phyloP scores from a whole-genome alignment of 2,888 invertebrate genomes.

The Thymelicus acteon region DNA sequence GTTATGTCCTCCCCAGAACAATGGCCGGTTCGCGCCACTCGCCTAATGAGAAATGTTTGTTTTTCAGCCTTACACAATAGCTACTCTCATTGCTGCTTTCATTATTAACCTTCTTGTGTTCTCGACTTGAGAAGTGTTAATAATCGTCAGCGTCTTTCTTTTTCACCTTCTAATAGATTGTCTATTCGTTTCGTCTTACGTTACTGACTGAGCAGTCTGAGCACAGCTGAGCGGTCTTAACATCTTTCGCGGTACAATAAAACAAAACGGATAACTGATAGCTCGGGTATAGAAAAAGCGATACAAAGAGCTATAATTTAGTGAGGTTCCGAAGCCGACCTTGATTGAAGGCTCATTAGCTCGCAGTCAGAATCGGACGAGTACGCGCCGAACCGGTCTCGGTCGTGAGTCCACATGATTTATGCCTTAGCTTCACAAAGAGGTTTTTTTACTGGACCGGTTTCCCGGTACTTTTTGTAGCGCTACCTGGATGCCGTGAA shows the following conservation, averaged over 20 bases:
- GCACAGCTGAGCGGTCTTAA: neutral
- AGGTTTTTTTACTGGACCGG: conserved; percentile 67
- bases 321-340: conserved; percentile 67
- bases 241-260: conserved; percentile 12
- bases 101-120: conserved; percentile 64
- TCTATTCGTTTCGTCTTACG: conserved; percentile 25
- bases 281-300: conserved; percentile 15
- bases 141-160: conserved; percentile 50
- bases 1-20: conserved; percentile 80
- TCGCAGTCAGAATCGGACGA: conserved; percentile 57
- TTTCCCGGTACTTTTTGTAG: conserved; percentile 72
- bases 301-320: conserved; percentile 60
- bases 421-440: conserved; percentile 75
- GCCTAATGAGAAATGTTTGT: conserved; percentile 83
- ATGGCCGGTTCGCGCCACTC: conserved; percentile 75
- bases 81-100: conserved; percentile 69
- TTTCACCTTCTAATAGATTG: conserved; percentile 38
- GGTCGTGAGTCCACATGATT: conserved; percentile 80
- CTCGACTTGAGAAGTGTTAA: conserved; percentile 60
- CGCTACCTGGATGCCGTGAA: conserved; percentile 77
- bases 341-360: conserved; percentile 83
- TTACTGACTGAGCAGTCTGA: neutral
- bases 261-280: conserved; percentile 14
- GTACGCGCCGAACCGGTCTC: conserved; percentile 68
- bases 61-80: conserved; percentile 76